These are phyloP conservation scores for Holothuria glaberrima DNA, from an alignment of 35 echinoderm and acorn worm species.

Conservation along the genomic window DNA sequence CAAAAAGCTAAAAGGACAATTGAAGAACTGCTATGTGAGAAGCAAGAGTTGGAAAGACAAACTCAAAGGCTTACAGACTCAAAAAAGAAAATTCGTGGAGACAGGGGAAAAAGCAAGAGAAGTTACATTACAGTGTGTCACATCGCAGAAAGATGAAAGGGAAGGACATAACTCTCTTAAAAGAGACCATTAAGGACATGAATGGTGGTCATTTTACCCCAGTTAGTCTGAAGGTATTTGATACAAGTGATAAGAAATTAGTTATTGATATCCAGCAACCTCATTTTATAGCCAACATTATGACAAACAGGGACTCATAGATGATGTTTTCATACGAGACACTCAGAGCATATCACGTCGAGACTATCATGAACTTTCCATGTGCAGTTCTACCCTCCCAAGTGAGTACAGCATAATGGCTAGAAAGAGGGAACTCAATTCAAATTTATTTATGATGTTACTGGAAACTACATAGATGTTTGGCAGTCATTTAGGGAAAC, in stretches of 20 bases:
- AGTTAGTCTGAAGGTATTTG: neutral
- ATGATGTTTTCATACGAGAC: conserved; percentile 21
- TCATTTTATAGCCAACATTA: no score
- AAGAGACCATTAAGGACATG: no score
- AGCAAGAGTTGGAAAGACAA: no score
- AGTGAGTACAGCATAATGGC: conserved; percentile 4
- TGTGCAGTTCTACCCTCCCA: conserved; percentile 30
- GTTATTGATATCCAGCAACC: neutral
- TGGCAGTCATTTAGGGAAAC: conserved; percentile 46
- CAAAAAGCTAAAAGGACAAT: no score
- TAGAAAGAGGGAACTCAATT: conserved; percentile 21
- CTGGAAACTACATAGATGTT: neutral
- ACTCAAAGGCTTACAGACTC: no score
- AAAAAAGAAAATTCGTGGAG: neutral
- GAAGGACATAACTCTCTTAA: no score
- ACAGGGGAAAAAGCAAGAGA: neutral
- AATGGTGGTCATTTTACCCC: neutral
- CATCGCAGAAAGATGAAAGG: no score
- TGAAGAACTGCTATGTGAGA: no score
- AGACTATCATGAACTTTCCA: conserved; percentile 19
- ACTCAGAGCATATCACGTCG: conserved; percentile 14
- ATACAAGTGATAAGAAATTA: neutral
- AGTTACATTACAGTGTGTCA: neutral
- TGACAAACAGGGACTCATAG: neutral
- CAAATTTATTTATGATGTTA: conserved; percentile 9